Conservation (phyloP, 2,113 vertebrate genomes). For the Platycercus adscitus region DNA sequence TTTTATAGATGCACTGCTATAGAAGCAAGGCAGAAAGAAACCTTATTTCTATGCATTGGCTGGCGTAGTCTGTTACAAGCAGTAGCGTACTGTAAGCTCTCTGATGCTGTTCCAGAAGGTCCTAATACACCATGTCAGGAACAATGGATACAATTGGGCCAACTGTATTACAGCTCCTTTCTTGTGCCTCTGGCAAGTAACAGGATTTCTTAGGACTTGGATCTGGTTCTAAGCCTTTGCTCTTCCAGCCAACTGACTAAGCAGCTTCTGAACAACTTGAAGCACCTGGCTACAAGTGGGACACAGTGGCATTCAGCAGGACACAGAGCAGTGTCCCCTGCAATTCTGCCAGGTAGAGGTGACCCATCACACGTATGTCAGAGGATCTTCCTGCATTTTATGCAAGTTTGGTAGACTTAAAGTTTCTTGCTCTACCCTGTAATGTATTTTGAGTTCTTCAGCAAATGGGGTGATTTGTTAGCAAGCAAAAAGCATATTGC, state of each 20-base stretch:
- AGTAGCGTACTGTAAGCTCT: background rate
- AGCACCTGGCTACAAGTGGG: background rate
- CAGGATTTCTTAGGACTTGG: background rate
- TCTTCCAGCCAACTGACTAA: background rate
- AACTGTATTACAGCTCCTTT: background rate
- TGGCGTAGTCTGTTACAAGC: background rate
- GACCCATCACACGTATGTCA: background rate
- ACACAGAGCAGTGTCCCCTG: background rate
- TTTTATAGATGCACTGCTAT: background rate
- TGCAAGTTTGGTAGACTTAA: background rate
- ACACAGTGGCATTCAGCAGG: background rate
- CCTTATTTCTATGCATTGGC: background rate
- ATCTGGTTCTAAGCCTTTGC: background rate
- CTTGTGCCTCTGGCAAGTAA: background rate
- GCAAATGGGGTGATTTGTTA: background rate
- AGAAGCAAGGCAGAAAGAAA: background rate
- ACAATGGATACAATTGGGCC: background rate
- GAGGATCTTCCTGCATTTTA: background rate
- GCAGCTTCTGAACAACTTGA: background rate
- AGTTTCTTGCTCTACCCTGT: background rate
- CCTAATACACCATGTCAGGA: background rate
- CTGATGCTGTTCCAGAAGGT: constrained; percentile 26
- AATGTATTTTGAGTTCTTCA: background rate
- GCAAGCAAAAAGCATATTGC: accelerated
- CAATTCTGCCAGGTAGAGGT: background rate